Evolutionary conservation across 2,888 invertebrate species (phyloP).

Genomic region (Vannuccia rotundouncinata): DNA sequence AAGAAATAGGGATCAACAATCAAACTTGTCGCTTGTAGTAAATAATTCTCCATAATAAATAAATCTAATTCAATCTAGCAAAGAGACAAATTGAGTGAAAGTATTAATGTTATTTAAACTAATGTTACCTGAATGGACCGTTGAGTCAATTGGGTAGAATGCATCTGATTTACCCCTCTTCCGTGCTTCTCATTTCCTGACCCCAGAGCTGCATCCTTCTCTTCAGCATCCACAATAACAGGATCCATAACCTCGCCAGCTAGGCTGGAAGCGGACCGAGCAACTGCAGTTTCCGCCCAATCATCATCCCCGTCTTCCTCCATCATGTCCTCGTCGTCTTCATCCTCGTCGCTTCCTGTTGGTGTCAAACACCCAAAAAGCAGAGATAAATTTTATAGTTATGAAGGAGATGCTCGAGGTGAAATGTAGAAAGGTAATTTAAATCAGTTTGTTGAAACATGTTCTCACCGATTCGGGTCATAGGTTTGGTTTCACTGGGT

Average conservation of each 20-base stretch:
- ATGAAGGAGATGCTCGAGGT: background rate
- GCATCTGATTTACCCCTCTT: no score
- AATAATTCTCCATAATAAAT: no score
- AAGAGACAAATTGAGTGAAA: no score
- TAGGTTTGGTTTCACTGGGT: constrained; percentile 54
- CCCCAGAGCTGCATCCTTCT: constrained; percentile 5
- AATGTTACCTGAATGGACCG: no score
- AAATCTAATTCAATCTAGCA: no score
- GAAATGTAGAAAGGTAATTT: background rate
- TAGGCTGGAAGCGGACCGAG: background rate
- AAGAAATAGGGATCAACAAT: no score
- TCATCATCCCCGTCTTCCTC: background rate
- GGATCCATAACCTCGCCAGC: background rate
- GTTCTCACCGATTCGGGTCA: constrained; percentile 43
- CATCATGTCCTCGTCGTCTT: constrained; percentile 29
- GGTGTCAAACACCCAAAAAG: no score
- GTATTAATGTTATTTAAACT: no score
- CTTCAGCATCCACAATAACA: background rate
- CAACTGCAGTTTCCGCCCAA: background rate
- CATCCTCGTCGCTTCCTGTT: constrained; percentile 3
- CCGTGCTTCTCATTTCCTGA: background rate
- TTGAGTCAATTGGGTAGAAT: no score
- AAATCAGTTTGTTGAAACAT: background rate
- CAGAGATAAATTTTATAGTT: background rate
- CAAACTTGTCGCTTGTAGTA: no score